A percentile compares a stretch with the other conserved stretches of the same genome.
These are phyloP conservation scores for Turdus rufiventris DNA, from an alignment of 2,113 vertebrate genomes.

Conservation along the genomic window DNA sequence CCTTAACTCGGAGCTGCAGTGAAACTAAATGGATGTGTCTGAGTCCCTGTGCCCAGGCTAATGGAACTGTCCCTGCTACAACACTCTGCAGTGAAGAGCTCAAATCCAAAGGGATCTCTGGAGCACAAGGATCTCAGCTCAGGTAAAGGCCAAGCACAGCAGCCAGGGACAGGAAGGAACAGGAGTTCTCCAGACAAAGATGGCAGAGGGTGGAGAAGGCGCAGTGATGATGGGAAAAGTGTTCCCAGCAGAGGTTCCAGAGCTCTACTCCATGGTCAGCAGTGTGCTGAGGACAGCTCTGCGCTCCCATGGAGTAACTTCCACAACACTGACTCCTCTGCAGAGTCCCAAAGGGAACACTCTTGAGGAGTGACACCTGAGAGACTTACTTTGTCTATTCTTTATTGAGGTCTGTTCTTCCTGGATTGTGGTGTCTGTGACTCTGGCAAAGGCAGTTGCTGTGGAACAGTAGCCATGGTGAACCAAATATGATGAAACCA, in stretches of 20 bases:
- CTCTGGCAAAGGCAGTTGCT: conserved; percentile 93
- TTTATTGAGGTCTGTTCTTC: conserved; percentile 98
- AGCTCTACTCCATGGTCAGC: background rate
- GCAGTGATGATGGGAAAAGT: background rate
- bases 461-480: conserved; percentile 98
- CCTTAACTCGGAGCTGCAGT: background rate
- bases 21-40: background rate
- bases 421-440: conserved; percentile 94
- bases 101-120: background rate
- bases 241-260: background rate
- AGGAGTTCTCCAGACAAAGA: background rate
- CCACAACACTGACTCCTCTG: background rate
- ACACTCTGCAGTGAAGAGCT: background rate
- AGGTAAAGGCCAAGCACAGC: background rate
- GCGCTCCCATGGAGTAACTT: background rate
- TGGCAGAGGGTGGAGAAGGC: background rate
- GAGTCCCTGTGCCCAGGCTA: background rate
- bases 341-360: background rate
- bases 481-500: conserved; percentile 97
- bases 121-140: background rate
- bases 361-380: fast-evolving
- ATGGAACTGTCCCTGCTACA: background rate
- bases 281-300: background rate
- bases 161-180: background rate
- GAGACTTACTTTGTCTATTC: conserved; percentile 94